These are phyloP conservation scores for Apoderus coryli DNA, from an alignment of 2,888 invertebrate species.

Conservation along the genomic window DNA sequence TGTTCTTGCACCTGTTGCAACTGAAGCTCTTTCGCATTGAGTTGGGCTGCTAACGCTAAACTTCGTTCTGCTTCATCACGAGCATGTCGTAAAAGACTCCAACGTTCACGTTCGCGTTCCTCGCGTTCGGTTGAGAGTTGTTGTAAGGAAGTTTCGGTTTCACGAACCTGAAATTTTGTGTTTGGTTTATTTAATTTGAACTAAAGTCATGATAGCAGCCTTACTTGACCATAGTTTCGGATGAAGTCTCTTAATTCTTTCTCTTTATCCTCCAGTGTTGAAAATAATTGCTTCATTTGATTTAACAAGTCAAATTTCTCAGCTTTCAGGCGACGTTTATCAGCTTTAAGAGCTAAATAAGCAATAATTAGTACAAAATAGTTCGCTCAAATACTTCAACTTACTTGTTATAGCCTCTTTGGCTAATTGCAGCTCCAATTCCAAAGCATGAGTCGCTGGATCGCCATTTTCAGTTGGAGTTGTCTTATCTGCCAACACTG, in stretches of 20 bases:
- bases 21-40: slow-evolving; percentile 76
- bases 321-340: slow-evolving; percentile 79
- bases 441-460: slow-evolving; percentile 34
- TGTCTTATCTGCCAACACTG: slow-evolving; percentile 39
- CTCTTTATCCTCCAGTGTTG: slow-evolving; percentile 88
- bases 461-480: slow-evolving; percentile 30
- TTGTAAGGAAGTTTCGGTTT: slow-evolving; percentile 56
- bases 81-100: slow-evolving; percentile 75
- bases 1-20: slow-evolving; percentile 75
- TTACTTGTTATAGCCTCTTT: slow-evolving; percentile 54
- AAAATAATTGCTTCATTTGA: slow-evolving; percentile 90
- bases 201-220: too few relatives aligned
- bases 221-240: slow-evolving; percentile 82
- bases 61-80: slow-evolving; percentile 83
- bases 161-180: slow-evolving; percentile 67
- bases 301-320: slow-evolving; percentile 87
- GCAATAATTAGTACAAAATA: too few relatives aligned
- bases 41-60: slow-evolving; percentile 70
- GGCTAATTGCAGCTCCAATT: slow-evolving; percentile 58
- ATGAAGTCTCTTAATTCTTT: slow-evolving; percentile 87
- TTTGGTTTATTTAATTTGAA: too few relatives aligned
- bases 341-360: slow-evolving; percentile 68
- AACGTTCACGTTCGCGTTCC: slow-evolving; percentile 77
- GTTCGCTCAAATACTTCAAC: too few relatives aligned
- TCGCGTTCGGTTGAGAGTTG: slow-evolving; percentile 45